Conservation (phyloP, 2,888 invertebrate genomes). For the Diarsia mendica region DNA sequence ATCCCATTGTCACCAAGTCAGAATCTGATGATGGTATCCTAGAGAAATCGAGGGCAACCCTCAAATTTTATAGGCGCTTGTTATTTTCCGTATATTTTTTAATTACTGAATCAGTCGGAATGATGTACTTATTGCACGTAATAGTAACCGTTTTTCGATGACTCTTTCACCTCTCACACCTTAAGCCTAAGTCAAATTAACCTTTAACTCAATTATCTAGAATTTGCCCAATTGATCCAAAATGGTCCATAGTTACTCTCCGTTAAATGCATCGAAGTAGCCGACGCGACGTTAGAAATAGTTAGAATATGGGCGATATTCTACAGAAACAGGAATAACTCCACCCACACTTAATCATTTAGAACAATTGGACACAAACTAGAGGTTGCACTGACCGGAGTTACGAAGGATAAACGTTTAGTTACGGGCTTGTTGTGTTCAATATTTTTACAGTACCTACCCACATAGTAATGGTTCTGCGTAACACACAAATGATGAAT, state of each 20-base stretch:
- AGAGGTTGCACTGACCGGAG: constrained; percentile 21
- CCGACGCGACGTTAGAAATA: neutral
- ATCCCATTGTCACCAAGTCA: too few species aligned
- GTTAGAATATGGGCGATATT: constrained; percentile 15
- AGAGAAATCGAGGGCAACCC: too few species aligned
- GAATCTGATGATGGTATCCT: too few species aligned
- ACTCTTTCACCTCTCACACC: too few species aligned
- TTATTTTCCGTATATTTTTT: too few species aligned
- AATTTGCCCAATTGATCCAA: neutral
- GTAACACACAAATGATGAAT: neutral
- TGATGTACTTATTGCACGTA: too few species aligned
- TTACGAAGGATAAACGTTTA: constrained; percentile 24
- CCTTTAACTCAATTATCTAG: neutral
- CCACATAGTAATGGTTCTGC: neutral
- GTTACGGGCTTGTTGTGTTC: neutral
- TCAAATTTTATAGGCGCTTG: too few species aligned
- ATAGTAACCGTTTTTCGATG: too few species aligned
- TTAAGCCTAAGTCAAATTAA: neutral
- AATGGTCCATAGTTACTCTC: constrained; percentile 10
- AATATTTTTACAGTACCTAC: constrained; percentile 6
- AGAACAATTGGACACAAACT: constrained; percentile 50
- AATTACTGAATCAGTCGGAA: too few species aligned
- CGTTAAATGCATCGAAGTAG: constrained; percentile 23
- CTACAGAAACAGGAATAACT: constrained; percentile 54
- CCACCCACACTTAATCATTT: constrained; percentile 47